Evolutionary conservation across 2,888 invertebrate species (phyloP).

Genomic region (Orgyia antiqua): DNA sequence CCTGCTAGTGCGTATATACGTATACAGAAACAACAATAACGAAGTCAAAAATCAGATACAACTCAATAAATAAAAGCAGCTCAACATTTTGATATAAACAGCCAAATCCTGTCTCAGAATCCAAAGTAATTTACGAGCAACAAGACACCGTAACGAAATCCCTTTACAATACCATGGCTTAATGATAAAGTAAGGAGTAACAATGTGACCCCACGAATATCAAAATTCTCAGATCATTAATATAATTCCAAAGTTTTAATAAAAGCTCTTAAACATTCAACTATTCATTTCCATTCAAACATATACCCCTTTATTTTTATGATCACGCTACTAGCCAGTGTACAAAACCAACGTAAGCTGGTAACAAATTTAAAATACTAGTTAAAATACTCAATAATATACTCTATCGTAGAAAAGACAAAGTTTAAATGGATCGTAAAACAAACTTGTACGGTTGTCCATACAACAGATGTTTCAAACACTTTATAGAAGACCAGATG

Average conservation of each 20-base stretch:
- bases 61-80: too few species aligned
- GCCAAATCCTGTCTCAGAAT: too few species aligned
- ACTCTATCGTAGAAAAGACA: constrained; percentile 19
- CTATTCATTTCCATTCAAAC: constrained; percentile 36
- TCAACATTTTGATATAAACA: too few species aligned
- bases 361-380: constrained; percentile 15
- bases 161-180: constrained; percentile 6
- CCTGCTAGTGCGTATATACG: too few species aligned
- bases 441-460: constrained; percentile 41
- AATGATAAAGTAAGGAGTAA: constrained; percentile 5
- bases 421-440: constrained; percentile 11
- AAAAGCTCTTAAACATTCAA: constrained; percentile 28
- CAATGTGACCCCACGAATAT: constrained; percentile 9
- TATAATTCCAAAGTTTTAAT: constrained; percentile 24
- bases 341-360: constrained; percentile 53
- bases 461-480: constrained; percentile 69
- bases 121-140: too few species aligned
- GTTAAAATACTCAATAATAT: constrained; percentile 12
- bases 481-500: constrained; percentile 50
- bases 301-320: constrained; percentile 52
- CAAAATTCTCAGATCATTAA: constrained; percentile 29
- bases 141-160: constrained; percentile 7
- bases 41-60: too few species aligned
- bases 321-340: constrained; percentile 51
- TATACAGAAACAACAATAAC: too few species aligned